Evolutionary conservation across 35 echinoderm and acorn worm species (phyloP), one percentile per base, ranked within the genome.

Genomic region (Apostichopus japonicus): DNA sequence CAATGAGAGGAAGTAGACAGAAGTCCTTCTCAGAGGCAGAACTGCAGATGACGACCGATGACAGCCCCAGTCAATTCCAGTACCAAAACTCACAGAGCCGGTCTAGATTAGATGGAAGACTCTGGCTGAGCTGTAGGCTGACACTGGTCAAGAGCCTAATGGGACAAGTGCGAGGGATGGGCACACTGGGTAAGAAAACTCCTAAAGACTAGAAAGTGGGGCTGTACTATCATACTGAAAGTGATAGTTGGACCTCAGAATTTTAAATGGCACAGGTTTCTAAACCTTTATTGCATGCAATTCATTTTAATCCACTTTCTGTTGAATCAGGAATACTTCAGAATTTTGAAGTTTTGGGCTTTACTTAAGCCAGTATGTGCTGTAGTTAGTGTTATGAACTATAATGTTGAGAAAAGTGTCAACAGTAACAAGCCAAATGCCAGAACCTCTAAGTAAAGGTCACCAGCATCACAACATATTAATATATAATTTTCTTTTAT

Each of bases 31-130:
- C 90, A 25, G 70, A 77, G 52, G 23, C 72, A 0, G 89, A 87
- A 1, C 23, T 63, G 16, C 16, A 65, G 7, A 55, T 84, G n/a
- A 58, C 65, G 10, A 59, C 91, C 65, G 58, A 92, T 10, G 97
- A 94, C 10, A 87, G 76, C 54, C 72, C 93, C 19, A 96, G 84
- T 77, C 97, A 99, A 91, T 99, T 91, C 77, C 97, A 99, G 83
- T 96, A 96, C 59, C 97, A 99, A 73, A 99, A 96, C 83, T 96
- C 93, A 53, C 97, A 99, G 92, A 99, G 97, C 76, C 91, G 97
- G 5, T 96, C 97, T 19, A 77, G 97, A 15, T 90, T 99, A 51
- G 97, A 99, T 90, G 93, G 90, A 59, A 92, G 97, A 16, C 95
- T 99, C 21, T 99, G 97, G 97, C 84, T 98, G 11, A 93, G 93